Evolutionary conservation across 1,140 invertebrate species (phyloP).

Genomic region (Megathymus violae): DNA sequence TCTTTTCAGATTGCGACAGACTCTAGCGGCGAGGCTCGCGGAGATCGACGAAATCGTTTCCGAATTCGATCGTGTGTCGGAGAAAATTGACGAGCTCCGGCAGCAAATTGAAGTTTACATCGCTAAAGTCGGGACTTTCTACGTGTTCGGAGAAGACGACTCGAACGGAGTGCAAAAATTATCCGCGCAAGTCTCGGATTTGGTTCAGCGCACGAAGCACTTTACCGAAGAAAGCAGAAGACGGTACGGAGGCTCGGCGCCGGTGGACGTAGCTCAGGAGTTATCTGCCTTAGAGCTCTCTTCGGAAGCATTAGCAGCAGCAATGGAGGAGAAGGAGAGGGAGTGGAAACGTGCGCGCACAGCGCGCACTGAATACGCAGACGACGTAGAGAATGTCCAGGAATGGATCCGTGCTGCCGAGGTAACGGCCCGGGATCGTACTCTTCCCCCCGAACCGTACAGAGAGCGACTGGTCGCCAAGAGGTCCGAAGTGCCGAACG

Average conservation of each 20-base stretch:
- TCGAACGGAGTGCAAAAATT: slow-evolving; percentile 83
- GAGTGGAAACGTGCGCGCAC: slow-evolving; percentile 94
- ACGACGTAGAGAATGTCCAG: slow-evolving; percentile 91
- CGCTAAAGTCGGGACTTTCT: slow-evolving; percentile 86
- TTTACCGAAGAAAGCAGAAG: slow-evolving; percentile 87
- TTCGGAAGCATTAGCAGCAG: slow-evolving; percentile 89
- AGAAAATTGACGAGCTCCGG: slow-evolving; percentile 86
- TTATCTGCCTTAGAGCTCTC: slow-evolving; percentile 90
- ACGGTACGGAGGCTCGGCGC: slow-evolving; percentile 88
- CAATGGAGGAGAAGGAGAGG: slow-evolving; percentile 93
- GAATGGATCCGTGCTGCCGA: slow-evolving; percentile 93
- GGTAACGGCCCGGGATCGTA: slow-evolving; percentile 91
- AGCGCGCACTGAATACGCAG: slow-evolving; percentile 90
- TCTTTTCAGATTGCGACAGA: slow-evolving; percentile 80
- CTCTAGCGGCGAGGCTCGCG: slow-evolving; percentile 79
- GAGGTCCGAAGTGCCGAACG: slow-evolving; percentile 88
- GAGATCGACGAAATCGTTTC: slow-evolving; percentile 78
- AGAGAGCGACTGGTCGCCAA: slow-evolving; percentile 91
- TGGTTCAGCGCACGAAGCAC: slow-evolving; percentile 85
- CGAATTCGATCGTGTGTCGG: slow-evolving; percentile 83
- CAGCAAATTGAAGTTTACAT: slow-evolving; percentile 86
- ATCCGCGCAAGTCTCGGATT: slow-evolving; percentile 82
- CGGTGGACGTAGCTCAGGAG: slow-evolving; percentile 90
- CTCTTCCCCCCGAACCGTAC: slow-evolving; percentile 89
- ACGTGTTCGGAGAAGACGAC: slow-evolving; percentile 90